phyloP scores from a whole-genome alignment of 2,113 vertebrate genomes.

The Corythornis vintsioides region DNA sequence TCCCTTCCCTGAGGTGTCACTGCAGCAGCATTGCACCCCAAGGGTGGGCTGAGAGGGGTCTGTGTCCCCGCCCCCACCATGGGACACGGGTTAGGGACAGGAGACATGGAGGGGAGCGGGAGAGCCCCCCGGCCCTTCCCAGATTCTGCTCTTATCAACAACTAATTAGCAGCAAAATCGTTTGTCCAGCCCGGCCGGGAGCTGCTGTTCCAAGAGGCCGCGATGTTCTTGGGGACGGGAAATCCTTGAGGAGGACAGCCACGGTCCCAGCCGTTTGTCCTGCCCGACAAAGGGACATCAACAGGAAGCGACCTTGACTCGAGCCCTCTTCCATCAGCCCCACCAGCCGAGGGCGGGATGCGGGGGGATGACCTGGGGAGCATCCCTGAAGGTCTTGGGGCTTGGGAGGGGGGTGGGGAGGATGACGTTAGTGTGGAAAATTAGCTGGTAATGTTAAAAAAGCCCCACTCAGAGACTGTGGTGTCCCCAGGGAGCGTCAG shows the following conservation, averaged over 20 bases:
- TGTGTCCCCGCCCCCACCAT: background rate
- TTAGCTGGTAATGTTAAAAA: background rate
- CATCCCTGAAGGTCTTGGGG: background rate
- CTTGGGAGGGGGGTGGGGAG: background rate
- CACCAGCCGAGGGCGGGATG: background rate
- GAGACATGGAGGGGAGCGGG: background rate
- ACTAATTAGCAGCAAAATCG: background rate
- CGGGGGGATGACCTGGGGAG: background rate
- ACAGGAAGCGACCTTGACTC: constrained; percentile 68
- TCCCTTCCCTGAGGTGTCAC: background rate
- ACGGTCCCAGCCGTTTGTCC: background rate
- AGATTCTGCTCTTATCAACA: background rate
- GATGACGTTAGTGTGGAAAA: background rate
- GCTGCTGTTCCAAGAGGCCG: background rate
- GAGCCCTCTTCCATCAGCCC: background rate
- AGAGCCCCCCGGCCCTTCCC: background rate
- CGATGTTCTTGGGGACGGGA: constrained; percentile 54
- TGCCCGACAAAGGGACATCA: constrained; percentile 38
- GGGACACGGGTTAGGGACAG: background rate
- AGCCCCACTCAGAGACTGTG: rapidly evolving
- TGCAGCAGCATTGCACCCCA: background rate
- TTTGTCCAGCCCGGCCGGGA: background rate
- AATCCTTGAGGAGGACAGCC: constrained; percentile 57
- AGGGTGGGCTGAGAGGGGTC: background rate
- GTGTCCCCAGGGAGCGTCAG: background rate